These are phyloP conservation scores for Acleris holmiana DNA, from an alignment of 2,888 invertebrate species.

Conservation along the genomic window DNA sequence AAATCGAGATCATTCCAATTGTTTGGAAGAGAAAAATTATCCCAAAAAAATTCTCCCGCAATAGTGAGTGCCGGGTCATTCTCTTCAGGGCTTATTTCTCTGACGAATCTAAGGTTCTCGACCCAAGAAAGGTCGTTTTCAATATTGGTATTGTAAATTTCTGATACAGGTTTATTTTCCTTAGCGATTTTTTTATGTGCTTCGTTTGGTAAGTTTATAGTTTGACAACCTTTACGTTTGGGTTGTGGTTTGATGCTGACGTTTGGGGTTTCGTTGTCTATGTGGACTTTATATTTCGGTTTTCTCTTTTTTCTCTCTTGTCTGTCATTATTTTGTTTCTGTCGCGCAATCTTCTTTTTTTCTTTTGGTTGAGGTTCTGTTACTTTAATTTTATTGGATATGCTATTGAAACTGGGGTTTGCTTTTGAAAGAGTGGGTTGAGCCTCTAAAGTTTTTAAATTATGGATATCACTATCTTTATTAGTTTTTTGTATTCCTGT, in stretches of 20 bases:
- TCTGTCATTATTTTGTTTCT: neutral
- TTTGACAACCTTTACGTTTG: neutral
- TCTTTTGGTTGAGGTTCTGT: slow-evolving; percentile 12
- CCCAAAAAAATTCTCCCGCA: slow-evolving; percentile 60
- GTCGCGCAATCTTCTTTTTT: neutral
- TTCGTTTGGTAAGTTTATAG: neutral
- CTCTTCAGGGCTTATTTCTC: slow-evolving; percentile 59
- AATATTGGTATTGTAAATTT: slow-evolving; percentile 24
- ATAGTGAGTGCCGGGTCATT: slow-evolving; percentile 44
- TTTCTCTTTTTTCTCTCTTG: slow-evolving; percentile 1
- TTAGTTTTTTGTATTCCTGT: too few relatives aligned
- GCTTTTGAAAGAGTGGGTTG: too few relatives aligned
- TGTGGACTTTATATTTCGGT: neutral
- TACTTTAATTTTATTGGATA: neutral
- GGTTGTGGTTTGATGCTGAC: neutral
- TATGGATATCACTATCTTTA: too few relatives aligned
- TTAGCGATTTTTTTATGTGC: neutral
- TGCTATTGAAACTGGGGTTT: too few relatives aligned
- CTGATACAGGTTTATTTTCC: slow-evolving; percentile 1
- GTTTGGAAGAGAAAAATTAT: slow-evolving; percentile 55
- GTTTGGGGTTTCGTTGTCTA: neutral
- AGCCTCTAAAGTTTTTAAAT: too few relatives aligned
- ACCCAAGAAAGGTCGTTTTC: slow-evolving; percentile 65
- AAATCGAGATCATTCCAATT: slow-evolving; percentile 57
- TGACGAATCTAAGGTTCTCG: slow-evolving; percentile 61